A percentile compares a stretch with the other conserved stretches of the same genome.
phyloP scores from a whole-genome alignment of 92 coral and sea anemone species.

The Epizoanthus fatuus region DNA sequence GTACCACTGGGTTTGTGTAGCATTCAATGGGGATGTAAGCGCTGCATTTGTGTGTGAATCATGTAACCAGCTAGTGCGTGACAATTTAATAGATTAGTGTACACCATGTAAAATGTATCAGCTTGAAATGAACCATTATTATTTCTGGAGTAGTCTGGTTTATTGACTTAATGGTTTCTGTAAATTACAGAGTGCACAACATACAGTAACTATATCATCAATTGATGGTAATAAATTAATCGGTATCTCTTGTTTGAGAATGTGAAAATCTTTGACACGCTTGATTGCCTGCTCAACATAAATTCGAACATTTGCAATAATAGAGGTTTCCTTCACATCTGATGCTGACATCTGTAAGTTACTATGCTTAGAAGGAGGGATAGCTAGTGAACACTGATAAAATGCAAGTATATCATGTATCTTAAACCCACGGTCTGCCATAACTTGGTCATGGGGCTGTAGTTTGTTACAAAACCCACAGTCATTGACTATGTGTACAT shows the following conservation, averaged over 20 bases:
- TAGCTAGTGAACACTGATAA: slow-evolving; percentile 43
- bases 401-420: slow-evolving; percentile 44
- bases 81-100: too few relatives aligned
- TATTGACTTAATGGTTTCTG: neutral
- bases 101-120: too few relatives aligned
- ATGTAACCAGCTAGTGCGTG: too few relatives aligned
- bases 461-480: slow-evolving; percentile 48
- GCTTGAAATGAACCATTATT: too few relatives aligned
- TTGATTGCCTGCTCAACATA: slow-evolving; percentile 9
- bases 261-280: neutral
- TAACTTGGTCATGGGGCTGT: slow-evolving; percentile 53
- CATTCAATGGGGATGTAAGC: neutral
- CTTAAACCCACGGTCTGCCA: slow-evolving; percentile 58
- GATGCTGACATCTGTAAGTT: slow-evolving; percentile 35
- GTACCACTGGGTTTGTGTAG: too few relatives aligned
- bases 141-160: neutral
- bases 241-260: neutral
- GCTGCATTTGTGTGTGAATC: neutral
- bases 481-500: slow-evolving; percentile 62
- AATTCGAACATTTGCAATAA: neutral
- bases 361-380: slow-evolving; percentile 38
- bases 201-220: slow-evolving; percentile 20
- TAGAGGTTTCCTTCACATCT: slow-evolving; percentile 30
- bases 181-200: slow-evolving; percentile 15
- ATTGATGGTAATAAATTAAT: neutral